Base-by-base conservation (phyloP, 1,140 invertebrate genomes). In the Macrosteles quadrilineatus region DNA sequence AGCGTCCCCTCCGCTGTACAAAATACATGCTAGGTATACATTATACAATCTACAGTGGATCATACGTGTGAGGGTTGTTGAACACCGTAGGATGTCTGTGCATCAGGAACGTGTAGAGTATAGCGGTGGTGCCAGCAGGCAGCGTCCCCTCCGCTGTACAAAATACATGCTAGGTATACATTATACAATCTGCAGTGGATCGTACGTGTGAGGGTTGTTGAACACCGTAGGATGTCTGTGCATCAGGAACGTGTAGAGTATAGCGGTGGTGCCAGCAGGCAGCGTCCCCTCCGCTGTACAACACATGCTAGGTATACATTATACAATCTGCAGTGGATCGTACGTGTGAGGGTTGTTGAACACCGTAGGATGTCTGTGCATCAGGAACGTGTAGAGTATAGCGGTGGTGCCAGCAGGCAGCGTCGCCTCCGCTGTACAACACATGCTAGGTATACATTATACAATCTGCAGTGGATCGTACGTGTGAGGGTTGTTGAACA, bases 291-390 rank as follows among this genome's bases (percentile, higher is more conserved):
- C 76, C 71, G 82, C 82, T 82, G 67, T 19, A 65, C 30, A 50
- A 25, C 4, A n/a, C n/a, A n/a, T n/a, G n/a, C n/a, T n/a, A n/a
- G n/a, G n/a, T n/a, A n/a, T n/a, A n/a, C n/a, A n/a, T n/a, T n/a
- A n/a, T n/a, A n/a, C n/a, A n/a, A n/a, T n/a, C n/a, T n/a, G n/a
- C n/a, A n/a, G n/a, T n/a, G 93, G 93, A 75, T 88, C 82, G 75
- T 92, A 95, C 4, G 79, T 81, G 12, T 90, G 80, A 0, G 93
- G 92, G 75, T 95, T 85, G 36, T 90, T 86, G 76, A 87, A 95
- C 40, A 85, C 81, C 55, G 88, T 82, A 1, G 87, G 84, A 75
- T 90, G 84, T 45, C 88, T 83, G 78, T 95, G 93, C 29, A 94
- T 75, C 53, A 85, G 81, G 47, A 82, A 83, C n/a, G 85, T 80